Conservation (phyloP, 2,888 invertebrate species). For the Heliconius aoede region DNA sequence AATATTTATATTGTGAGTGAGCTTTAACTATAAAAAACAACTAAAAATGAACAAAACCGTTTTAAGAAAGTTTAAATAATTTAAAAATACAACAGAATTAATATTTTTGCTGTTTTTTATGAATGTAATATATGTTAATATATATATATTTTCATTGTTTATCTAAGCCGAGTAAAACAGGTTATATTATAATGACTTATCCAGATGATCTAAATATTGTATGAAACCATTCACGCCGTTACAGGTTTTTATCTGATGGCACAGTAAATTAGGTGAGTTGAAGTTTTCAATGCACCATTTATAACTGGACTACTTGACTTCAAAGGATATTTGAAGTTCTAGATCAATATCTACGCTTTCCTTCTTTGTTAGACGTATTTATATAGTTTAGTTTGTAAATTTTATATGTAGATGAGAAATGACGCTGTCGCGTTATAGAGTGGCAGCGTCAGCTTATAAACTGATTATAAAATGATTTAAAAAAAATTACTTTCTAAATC, state of each 20-base stretch:
- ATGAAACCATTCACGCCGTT: slow-evolving; percentile 30
- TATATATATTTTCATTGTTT: neutral
- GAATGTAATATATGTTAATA: too few relatives aligned
- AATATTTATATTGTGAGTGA: too few relatives aligned
- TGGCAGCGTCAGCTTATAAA: neutral
- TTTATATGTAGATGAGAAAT: slow-evolving; percentile 5
- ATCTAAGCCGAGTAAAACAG: neutral
- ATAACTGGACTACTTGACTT: slow-evolving; percentile 34
- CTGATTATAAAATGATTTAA: too few relatives aligned
- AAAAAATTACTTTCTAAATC: too few relatives aligned
- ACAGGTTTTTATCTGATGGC: slow-evolving; percentile 47
- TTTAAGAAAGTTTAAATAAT: too few relatives aligned
- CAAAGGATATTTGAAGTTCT: slow-evolving; percentile 32
- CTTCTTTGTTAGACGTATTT: slow-evolving; percentile 25
- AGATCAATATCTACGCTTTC: slow-evolving; percentile 33
- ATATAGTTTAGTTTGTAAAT: slow-evolving; percentile 14
- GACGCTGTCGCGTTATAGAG: neutral
- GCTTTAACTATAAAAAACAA: too few relatives aligned
- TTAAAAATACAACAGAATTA: too few relatives aligned
- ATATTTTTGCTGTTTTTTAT: too few relatives aligned
- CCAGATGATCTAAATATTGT: slow-evolving; percentile 5
- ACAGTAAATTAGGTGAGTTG: slow-evolving; percentile 38
- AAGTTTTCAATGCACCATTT: slow-evolving; percentile 44
- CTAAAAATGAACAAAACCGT: too few relatives aligned
- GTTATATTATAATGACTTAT: slow-evolving; percentile 1